Evolutionary conservation across 2,113 vertebrate genomes (phyloP).

Genomic region (Bufo bufo): DNA sequence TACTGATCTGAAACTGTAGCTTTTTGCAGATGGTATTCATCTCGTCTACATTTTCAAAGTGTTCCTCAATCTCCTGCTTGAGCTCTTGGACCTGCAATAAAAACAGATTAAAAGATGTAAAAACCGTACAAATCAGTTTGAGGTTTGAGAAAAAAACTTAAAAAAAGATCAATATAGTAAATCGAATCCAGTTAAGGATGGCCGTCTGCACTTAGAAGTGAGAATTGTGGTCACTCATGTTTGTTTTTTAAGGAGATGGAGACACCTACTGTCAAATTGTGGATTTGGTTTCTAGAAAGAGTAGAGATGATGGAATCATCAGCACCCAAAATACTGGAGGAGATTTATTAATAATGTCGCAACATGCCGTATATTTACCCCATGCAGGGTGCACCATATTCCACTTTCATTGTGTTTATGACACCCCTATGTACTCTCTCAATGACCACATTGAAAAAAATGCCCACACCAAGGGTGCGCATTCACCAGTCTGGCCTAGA

Average conservation of each 20-base stretch:
- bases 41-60: constrained; percentile 80
- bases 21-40: constrained; percentile 86
- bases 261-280: constrained; percentile 62
- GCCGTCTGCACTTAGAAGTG: neutral
- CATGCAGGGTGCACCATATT: no score
- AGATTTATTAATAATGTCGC: neutral
- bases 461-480: no score
- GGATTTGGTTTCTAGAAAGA: neutral
- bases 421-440: no score
- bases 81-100: constrained; percentile 77
- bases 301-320: neutral
- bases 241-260: constrained; percentile 7
- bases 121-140: neutral
- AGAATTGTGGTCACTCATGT: neutral
- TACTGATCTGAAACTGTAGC: constrained; percentile 88
- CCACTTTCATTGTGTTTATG: no score
- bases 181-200: neutral
- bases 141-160: neutral
- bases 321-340: neutral
- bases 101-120: neutral
- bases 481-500: no score
- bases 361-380: no score
- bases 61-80: constrained; percentile 82
- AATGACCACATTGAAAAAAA: no score
- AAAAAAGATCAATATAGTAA: neutral